Conservation (phyloP, 2,113 vertebrate species). For the Lycaon pictus region DNA sequence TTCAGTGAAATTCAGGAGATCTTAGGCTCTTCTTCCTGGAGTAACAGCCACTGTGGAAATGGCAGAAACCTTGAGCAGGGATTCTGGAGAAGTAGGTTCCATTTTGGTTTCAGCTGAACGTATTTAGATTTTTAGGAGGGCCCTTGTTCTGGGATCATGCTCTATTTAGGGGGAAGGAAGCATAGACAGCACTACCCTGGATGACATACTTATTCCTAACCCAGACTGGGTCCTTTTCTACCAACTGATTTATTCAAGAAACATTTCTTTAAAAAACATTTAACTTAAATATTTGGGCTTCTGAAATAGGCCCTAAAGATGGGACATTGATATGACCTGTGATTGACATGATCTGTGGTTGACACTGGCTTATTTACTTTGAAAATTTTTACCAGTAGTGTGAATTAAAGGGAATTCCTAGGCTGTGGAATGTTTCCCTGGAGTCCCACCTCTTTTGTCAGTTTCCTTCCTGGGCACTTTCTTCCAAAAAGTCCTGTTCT, state of each 20-base stretch:
- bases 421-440: background rate
- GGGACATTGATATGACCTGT: background rate
- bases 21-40: background rate
- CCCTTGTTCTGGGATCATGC: background rate
- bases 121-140: background rate
- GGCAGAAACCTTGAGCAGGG: background rate
- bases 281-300: slow-evolving; percentile 52
- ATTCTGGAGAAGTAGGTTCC: slow-evolving; percentile 34
- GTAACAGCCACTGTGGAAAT: slow-evolving; percentile 39
- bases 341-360: background rate
- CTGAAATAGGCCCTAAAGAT: background rate
- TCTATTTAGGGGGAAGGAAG: background rate
- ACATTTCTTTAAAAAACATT: slow-evolving; percentile 53
- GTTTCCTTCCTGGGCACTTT: background rate
- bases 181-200: background rate
- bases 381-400: background rate
- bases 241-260: slow-evolving; percentile 52
- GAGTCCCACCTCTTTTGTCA: background rate
- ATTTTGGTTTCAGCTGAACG: slow-evolving; percentile 22
- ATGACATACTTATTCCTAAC: slow-evolving; percentile 44
- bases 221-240: background rate
- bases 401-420: slow-evolving; percentile 1
- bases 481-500: background rate
- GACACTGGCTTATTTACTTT: slow-evolving; percentile 23
- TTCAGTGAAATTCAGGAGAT: slow-evolving; percentile 22